Evolutionary conservation across 1,140 invertebrate species (phyloP).

Genomic region (Luehdorfia chinensis): DNA sequence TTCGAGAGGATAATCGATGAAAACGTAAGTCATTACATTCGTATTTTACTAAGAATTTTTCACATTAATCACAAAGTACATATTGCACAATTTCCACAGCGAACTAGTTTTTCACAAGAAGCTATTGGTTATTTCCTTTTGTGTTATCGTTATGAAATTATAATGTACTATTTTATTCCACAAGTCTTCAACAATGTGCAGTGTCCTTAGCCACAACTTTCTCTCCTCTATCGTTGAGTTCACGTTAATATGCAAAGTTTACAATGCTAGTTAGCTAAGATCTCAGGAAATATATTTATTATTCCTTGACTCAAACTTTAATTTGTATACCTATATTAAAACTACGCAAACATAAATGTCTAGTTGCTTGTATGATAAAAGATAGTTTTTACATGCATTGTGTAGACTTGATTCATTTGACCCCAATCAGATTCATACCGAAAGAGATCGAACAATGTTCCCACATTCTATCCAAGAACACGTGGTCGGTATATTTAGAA

Average conservation of each 20-base stretch:
- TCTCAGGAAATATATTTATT: too few relatives aligned
- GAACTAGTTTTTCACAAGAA: slow-evolving; percentile 6
- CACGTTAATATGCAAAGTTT: not conserved
- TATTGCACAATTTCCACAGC: slow-evolving; percentile 50
- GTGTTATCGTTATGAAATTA: too few relatives aligned
- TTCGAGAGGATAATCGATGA: slow-evolving; percentile 70
- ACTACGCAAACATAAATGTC: too few relatives aligned
- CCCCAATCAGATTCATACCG: slow-evolving; percentile 50
- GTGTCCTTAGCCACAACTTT: slow-evolving; percentile 8
- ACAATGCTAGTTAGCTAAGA: too few relatives aligned
- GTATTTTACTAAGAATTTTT: slow-evolving; percentile 25
- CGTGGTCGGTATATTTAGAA: slow-evolving; percentile 58
- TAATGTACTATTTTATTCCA: too few relatives aligned
- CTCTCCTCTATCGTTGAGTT: slow-evolving; percentile 1
- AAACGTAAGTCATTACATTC: slow-evolving; percentile 50
- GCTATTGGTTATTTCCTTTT: too few relatives aligned
- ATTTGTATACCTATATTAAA: too few relatives aligned
- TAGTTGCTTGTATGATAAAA: too few relatives aligned
- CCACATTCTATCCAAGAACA: slow-evolving; percentile 39
- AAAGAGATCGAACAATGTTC: slow-evolving; percentile 42
- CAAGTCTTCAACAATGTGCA: too few relatives aligned
- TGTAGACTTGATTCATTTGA: slow-evolving; percentile 54
- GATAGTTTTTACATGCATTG: too few relatives aligned
- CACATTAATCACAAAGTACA: slow-evolving; percentile 23
- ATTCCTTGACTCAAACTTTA: too few relatives aligned